A percentile compares a stretch with the other conserved stretches of the same genome.
phyloP scores from a whole-genome alignment of 2,113 vertebrate genomes.

The Mesocricetus auratus region DNA sequence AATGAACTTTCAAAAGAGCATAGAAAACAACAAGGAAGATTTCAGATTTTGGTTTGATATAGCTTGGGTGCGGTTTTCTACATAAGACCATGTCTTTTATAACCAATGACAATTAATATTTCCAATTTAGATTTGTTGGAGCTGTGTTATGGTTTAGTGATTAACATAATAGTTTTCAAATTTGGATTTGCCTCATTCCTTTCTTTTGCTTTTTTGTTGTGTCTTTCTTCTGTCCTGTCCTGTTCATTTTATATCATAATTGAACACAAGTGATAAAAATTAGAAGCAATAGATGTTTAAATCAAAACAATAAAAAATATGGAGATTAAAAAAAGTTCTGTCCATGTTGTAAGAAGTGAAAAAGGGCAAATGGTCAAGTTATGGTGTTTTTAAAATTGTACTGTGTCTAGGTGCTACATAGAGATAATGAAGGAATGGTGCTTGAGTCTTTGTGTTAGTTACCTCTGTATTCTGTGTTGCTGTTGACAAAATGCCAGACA shows the following conservation, averaged over 20 bases:
- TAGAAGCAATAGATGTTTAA: background rate
- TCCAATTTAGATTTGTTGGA: background rate
- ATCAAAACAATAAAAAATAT: background rate
- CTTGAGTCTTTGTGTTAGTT: background rate
- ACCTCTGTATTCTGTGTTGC: background rate
- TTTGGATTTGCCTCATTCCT: background rate
- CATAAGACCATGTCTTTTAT: background rate
- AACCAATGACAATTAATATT: background rate
- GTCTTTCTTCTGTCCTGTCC: background rate
- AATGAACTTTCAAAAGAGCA: background rate
- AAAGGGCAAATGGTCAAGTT: background rate
- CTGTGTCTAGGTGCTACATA: background rate
- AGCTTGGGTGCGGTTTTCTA: background rate
- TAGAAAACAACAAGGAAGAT: background rate
- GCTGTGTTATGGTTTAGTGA: background rate
- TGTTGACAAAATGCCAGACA: background rate
- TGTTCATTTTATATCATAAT: background rate
- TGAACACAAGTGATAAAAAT: background rate
- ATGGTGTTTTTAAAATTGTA: background rate
- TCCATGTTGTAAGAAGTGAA: background rate
- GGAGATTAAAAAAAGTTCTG: background rate
- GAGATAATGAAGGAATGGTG: background rate
- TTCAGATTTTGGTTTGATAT: background rate
- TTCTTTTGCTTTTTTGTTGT: background rate
- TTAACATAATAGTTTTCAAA: background rate